These are phyloP conservation scores for Diplodus sargus DNA, from an alignment of 2,797 vertebrate genomes.

Conservation along the genomic window DNA sequence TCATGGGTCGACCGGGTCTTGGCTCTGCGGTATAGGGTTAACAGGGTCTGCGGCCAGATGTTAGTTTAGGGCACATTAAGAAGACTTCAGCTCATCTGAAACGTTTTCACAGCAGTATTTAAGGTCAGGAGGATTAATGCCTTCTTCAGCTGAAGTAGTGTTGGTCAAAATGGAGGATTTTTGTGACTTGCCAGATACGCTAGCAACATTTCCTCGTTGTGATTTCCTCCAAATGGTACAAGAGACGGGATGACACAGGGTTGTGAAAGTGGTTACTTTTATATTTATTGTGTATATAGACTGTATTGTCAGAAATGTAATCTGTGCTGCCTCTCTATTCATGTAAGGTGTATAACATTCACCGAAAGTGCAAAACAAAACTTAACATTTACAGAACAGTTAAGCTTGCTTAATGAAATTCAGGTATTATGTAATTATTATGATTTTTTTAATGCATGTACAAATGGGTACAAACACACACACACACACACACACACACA, in stretches of 20 bases:
- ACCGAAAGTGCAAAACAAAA: too few species aligned
- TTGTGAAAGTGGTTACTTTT: background rate
- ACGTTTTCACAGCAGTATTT: constrained; percentile 10
- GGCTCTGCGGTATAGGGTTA: constrained; percentile 4
- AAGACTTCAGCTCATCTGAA: constrained; percentile 14
- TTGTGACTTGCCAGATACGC: background rate
- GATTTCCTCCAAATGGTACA: background rate
- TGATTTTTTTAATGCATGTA: background rate
- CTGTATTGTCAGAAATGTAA: background rate
- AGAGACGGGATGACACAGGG: background rate
- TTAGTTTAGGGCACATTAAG: constrained; percentile 10
- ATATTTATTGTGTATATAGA: background rate
- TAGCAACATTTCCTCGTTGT: background rate
- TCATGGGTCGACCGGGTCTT: constrained; percentile 14
- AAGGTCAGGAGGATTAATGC: constrained; percentile 38
- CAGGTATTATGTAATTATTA: background rate
- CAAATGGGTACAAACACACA: too few species aligned
- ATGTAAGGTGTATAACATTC: background rate
- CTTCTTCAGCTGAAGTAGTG: background rate
- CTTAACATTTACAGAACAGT: background rate
- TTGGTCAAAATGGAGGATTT: constrained; percentile 6
- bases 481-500: background rate
- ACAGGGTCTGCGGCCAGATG: background rate
- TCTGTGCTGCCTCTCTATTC: background rate
- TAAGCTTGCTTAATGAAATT: background rate